phyloP scores from a whole-genome alignment of 2,113 vertebrate species.

The Gorsachius goisagi region DNA sequence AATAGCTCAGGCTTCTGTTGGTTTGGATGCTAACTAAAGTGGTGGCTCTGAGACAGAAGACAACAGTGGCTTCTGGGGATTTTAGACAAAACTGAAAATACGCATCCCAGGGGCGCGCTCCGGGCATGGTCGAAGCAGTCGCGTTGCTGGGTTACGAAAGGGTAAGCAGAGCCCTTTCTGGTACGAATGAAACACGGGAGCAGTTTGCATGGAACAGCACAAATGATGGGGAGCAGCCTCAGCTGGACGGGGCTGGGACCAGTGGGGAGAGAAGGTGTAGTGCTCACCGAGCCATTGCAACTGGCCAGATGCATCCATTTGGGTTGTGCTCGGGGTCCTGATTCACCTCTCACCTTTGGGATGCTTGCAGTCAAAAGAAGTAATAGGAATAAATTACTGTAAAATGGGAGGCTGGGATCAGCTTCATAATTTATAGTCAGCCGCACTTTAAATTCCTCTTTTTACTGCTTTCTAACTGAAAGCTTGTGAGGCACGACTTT shows the following conservation, averaged over 20 bases:
- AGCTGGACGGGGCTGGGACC: accelerated
- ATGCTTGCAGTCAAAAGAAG: neutral
- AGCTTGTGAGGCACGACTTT: neutral
- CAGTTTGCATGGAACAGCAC: neutral
- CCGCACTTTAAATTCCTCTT: neutral
- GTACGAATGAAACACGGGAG: neutral
- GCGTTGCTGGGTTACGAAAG: neutral
- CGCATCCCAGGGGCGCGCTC: neutral
- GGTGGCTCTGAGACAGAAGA: neutral
- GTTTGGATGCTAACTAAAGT: neutral
- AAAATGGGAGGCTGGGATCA: neutral
- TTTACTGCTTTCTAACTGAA: neutral
- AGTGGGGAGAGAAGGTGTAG: neutral
- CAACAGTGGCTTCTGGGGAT: neutral
- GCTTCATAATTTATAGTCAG: neutral
- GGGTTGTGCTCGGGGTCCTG: neutral
- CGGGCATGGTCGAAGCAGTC: neutral
- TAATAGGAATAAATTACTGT: neutral
- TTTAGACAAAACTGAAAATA: neutral
- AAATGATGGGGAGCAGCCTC: accelerated
- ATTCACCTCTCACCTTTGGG: neutral
- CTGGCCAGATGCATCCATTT: neutral
- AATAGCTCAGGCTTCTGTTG: neutral
- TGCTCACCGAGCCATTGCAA: neutral
- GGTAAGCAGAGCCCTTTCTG: neutral